A percentile compares a stretch with the other conserved stretches of the same genome.
Conservation (phyloP, 2,888 invertebrate species). For the Scaptomyza flava region DNA sequence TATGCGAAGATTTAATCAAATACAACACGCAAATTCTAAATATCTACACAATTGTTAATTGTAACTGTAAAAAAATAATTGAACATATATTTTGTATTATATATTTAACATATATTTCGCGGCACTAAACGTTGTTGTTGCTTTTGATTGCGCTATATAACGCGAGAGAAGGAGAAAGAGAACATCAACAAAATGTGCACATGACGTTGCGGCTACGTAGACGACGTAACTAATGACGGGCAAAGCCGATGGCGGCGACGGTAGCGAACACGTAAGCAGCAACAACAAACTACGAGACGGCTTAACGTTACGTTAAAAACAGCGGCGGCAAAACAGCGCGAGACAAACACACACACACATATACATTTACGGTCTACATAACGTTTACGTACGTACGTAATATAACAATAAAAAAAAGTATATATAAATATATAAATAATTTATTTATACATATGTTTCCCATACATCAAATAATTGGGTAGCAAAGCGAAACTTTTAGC, state of each 20-base stretch:
- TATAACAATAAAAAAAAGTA: constrained; percentile 43
- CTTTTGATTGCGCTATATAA: constrained; percentile 7
- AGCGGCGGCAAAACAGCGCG: constrained; percentile 62
- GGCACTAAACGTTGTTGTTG: constrained; percentile 13
- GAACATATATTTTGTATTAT: constrained; percentile 13
- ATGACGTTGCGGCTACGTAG: constrained; percentile 47
- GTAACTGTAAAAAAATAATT: constrained; percentile 55
- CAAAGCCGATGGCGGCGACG: constrained; percentile 6
- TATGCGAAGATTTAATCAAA: constrained; percentile 40
- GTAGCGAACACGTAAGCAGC: constrained; percentile 26
- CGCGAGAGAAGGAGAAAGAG: constrained; percentile 9
- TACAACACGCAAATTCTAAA: constrained; percentile 65
- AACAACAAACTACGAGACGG: constrained; percentile 40
- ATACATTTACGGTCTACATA: constrained; percentile 38
- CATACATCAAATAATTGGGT: constrained; percentile 12
- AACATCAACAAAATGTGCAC: constrained; percentile 43
- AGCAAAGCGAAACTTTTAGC: constrained; percentile 36
- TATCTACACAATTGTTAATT: constrained; percentile 55
- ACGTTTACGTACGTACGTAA: constrained; percentile 43
- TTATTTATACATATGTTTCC: constrained; percentile 12
- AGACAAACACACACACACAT: constrained; percentile 32
- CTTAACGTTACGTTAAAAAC: constrained; percentile 51
- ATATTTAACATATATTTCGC: constrained; percentile 5
- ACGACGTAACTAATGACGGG: constrained; percentile 28
- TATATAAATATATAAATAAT: constrained; percentile 1